Percentiles rank a stretch among this genome's conserved stretches.
Conservation (phyloP, 2,888 invertebrate species). For the Dynastes tityus region DNA sequence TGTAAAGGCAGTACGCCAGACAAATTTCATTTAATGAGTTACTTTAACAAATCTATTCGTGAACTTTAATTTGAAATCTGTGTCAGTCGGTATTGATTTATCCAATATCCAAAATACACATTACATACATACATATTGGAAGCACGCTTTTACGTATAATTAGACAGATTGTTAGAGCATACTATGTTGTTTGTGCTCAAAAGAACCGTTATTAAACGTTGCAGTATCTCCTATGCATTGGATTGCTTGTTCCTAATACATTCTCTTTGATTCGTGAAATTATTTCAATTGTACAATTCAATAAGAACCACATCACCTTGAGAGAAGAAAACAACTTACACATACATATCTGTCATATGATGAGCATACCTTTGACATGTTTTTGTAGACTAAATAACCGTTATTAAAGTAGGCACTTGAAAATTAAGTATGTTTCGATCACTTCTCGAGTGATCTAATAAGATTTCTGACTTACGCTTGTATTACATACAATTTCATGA, state of each 20-base stretch:
- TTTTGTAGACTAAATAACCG: no score
- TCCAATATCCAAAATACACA: slow-evolving; percentile 18
- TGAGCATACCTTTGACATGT: no score
- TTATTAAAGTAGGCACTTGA: no score
- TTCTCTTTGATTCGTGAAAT: no score
- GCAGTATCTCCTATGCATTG: no score
- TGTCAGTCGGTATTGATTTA: background rate
- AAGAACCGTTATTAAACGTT: slow-evolving; percentile 22
- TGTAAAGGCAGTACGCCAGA: background rate
- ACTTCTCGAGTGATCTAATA: background rate
- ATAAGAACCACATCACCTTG: background rate
- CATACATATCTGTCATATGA: no score
- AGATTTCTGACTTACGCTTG: background rate
- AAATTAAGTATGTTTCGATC: background rate
- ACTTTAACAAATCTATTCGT: slow-evolving; percentile 7
- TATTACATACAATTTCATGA: background rate
- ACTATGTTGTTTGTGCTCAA: background rate
- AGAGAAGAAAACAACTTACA: no score
- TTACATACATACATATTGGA: background rate
- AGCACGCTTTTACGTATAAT: background rate
- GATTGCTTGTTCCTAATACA: no score
- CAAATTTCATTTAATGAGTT: slow-evolving; percentile 3
- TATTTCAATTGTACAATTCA: background rate
- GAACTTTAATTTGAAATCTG: background rate
- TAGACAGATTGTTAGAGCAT: background rate